These are phyloP conservation scores for Salpingus planirostris DNA, from an alignment of 2,888 invertebrate species.

Conservation along the genomic window DNA sequence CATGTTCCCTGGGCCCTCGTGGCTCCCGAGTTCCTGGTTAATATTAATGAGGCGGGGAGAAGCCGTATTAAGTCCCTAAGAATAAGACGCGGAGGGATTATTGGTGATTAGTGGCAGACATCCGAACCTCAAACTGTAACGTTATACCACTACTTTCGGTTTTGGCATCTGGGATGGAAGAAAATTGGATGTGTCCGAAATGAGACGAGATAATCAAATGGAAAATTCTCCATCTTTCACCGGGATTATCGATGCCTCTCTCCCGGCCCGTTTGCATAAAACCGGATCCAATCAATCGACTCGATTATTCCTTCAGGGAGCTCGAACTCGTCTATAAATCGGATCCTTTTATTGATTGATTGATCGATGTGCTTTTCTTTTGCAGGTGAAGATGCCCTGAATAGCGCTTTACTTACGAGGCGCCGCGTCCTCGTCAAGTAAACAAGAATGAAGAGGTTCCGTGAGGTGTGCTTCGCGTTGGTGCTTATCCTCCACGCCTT, in stretches of 20 bases:
- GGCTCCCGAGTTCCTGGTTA: constrained; percentile 27
- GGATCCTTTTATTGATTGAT: too few species aligned
- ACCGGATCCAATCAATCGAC: too few species aligned
- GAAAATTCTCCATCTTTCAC: constrained; percentile 1
- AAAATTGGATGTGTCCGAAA: constrained; percentile 8
- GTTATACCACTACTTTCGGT: constrained; percentile 11
- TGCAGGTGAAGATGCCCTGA: constrained; percentile 30
- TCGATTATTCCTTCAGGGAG: too few species aligned
- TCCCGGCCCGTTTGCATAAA: too few species aligned
- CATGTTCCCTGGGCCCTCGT: constrained; percentile 24
- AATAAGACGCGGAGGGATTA: constrained; percentile 30
- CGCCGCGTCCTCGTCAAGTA: constrained; percentile 25
- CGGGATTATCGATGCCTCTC: constrained; percentile 3
- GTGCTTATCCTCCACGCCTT: constrained; percentile 22
- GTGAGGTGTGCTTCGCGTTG: constrained; percentile 17
- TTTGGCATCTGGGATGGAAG: too few species aligned
- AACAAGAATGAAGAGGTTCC: constrained; percentile 27
- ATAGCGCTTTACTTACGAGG: constrained; percentile 22
- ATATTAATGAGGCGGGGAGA: constrained; percentile 34
- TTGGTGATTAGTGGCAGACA: constrained; percentile 33
- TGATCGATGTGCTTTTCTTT: constrained; percentile 18
- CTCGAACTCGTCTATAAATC: too few species aligned
- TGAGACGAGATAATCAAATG: constrained; percentile 4
- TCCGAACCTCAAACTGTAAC: constrained; percentile 23
- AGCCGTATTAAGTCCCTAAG: constrained; percentile 30